These are phyloP conservation scores for Baronia brevicornis DNA, from an alignment of 2,888 invertebrate genomes.

Conservation along the genomic window DNA sequence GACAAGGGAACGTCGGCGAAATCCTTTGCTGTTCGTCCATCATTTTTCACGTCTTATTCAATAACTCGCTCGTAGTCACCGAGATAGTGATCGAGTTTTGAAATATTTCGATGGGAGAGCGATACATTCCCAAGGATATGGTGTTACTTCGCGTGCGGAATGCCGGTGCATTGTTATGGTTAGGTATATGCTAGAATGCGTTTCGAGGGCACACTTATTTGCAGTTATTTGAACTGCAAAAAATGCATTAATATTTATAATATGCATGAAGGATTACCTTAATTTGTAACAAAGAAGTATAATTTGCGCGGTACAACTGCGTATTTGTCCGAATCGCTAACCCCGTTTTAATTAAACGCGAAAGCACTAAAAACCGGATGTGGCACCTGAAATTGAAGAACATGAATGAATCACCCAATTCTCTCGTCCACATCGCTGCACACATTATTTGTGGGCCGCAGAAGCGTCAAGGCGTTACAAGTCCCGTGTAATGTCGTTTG, in stretches of 20 bases:
- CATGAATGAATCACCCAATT: constrained; percentile 33
- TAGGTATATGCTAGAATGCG: constrained; percentile 18
- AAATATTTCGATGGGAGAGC: constrained; percentile 69
- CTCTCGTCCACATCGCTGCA: constrained; percentile 55
- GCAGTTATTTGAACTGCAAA: constrained; percentile 4
- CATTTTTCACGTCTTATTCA: constrained; percentile 76
- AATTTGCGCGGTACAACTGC: constrained; percentile 14
- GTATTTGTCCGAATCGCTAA: constrained; percentile 15
- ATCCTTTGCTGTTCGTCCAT: constrained; percentile 64
- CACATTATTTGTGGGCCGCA: constrained; percentile 39
- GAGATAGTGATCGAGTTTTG: constrained; percentile 73
- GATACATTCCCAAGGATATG: constrained; percentile 71
- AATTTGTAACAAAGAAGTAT: constrained; percentile 11
- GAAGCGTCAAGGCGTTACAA: constrained; percentile 54
- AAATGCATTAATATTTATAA: constrained; percentile 11
- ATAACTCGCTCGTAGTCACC: constrained; percentile 68
- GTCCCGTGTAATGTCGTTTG: constrained; percentile 54
- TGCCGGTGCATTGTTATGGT: constrained; percentile 35
- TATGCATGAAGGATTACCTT: constrained; percentile 6
- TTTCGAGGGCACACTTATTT: constrained; percentile 11
- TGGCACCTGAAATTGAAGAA: constrained; percentile 26
- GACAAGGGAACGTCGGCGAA: constrained; percentile 50
- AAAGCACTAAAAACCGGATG: constrained; percentile 27
- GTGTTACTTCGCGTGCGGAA: constrained; percentile 74
- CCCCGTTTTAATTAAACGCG: constrained; percentile 22